Base-by-base conservation (phyloP, 2,113 vertebrate species). In the Rhombomys opimus region DNA sequence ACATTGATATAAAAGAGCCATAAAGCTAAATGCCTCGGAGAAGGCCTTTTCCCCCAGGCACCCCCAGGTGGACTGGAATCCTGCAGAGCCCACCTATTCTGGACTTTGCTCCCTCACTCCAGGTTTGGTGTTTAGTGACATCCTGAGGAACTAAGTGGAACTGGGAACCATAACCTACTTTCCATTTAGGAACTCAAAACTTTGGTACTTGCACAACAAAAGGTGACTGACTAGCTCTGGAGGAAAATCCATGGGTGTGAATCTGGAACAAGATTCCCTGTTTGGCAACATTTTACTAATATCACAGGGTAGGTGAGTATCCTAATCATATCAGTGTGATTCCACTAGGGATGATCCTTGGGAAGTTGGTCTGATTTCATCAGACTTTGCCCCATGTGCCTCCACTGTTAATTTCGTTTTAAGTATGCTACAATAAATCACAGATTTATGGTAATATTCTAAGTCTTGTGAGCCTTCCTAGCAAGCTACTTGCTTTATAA, bases 321-420 rank as follows among this genome's bases (percentile, higher is more conserved):
- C 9, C 72, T 81, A 81, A 90, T 22, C 2, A 50, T 20, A 75
- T 70, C 12, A n/a, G 13, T 77, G 72, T 61, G 35, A 93, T 27
- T 61, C 20, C 35, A 76, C 18, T 54, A 41, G 59, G 67, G 38
- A 96, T 25, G 59, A 67, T 38, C 35, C 18, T 52, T 87, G 35
- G 10, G 61, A 87, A 68, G 30, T n/a, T 68, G 88, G 38, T 27
- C 32, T 91, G 38, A 9, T 94, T 84, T 52, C 32, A 57, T 75
- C 41, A 30, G 10, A 65, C 59, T 46, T 46, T 65, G 38, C 63
- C 17, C 63, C 84, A 46, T 35, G n/a, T 65, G 10, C 8, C 41
- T 46, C 46, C 46, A 46, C 46, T 84, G 46, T 22, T 87, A 20
- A 82, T 89, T 90, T 95, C 72, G 4, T n/a, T 95, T 95, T 59